These are phyloP conservation scores for Dasypus novemcinctus DNA, from an alignment of 2,113 vertebrate species.

Conservation along the genomic window DNA sequence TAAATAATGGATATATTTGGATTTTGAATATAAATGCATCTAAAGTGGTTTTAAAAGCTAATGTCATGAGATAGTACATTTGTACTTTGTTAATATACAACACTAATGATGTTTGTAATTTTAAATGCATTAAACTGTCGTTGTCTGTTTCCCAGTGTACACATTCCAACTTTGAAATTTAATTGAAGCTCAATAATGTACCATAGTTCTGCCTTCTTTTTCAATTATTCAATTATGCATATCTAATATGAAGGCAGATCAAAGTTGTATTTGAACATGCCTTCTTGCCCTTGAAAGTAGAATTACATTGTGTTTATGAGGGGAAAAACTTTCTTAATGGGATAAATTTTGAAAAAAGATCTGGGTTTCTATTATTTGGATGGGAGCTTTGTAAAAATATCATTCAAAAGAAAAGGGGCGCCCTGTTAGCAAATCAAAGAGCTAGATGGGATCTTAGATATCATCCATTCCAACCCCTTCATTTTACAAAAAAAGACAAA, in stretches of 20 bases:
- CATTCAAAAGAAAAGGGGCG: neutral
- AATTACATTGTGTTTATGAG: conserved; percentile 11
- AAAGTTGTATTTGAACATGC: conserved; percentile 24
- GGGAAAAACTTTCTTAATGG: conserved; percentile 37
- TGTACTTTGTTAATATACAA: conserved; percentile 36
- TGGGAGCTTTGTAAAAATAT: neutral
- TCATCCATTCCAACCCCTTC: neutral
- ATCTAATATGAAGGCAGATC: conserved; percentile 51
- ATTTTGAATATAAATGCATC: conserved; percentile 49
- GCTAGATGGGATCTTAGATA: neutral
- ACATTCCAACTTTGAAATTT: conserved; percentile 39
- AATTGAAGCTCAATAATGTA: conserved; percentile 55
- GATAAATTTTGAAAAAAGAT: conserved; percentile 25
- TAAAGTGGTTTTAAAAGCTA: conserved; percentile 57
- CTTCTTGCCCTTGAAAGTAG: conserved; percentile 27
- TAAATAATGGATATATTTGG: conserved; percentile 44
- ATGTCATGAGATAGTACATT: conserved; percentile 20
- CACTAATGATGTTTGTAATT: conserved; percentile 44
- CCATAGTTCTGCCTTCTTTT: conserved; percentile 25
- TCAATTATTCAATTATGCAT: conserved; percentile 16
- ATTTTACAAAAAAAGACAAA: neutral
- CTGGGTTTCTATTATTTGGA: conserved; percentile 8
- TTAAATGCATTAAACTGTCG: conserved; percentile 54
- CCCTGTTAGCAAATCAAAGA: neutral
- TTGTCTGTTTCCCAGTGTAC: conserved; percentile 45